phyloP scores from a whole-genome alignment of 2,113 vertebrate genomes.

The Polypterus senegalus region DNA sequence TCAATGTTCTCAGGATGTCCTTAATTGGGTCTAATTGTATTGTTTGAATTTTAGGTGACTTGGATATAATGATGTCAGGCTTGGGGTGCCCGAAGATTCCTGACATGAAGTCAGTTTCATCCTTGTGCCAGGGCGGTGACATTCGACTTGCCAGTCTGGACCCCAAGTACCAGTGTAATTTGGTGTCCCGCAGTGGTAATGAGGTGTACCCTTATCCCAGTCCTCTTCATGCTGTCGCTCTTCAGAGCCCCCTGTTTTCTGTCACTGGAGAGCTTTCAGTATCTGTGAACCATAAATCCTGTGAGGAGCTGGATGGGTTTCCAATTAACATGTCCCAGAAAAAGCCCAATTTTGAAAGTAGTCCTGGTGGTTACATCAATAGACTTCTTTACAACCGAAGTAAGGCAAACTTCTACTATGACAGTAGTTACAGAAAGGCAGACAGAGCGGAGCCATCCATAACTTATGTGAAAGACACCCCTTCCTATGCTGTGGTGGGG shows the following conservation, averaged over 20 bases:
- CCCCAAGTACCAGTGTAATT: constrained; percentile 66
- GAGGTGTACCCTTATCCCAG: constrained; percentile 86
- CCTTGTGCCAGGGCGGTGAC: constrained; percentile 24
- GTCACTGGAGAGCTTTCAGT: constrained; percentile 27
- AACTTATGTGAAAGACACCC: constrained; percentile 25
- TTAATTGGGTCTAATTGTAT: constrained; percentile 17
- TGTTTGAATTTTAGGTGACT: constrained; percentile 57
- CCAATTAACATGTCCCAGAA: constrained; percentile 8
- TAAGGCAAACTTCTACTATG: constrained; percentile 28
- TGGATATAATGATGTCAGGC: constrained; percentile 51
- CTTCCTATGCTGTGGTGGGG: constrained; percentile 18
- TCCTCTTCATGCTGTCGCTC: constrained; percentile 81
- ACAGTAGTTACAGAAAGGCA: constrained; percentile 18
- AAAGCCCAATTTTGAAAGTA: constrained; percentile 28
- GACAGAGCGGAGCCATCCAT: constrained; percentile 18
- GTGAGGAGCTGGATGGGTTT: too few relatives aligned
- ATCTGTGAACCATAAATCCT: too few relatives aligned
- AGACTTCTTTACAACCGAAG: constrained; percentile 56
- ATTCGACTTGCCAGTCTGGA: constrained; percentile 35
- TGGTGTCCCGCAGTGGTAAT: constrained; percentile 61
- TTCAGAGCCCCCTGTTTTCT: constrained; percentile 82
- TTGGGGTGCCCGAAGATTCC: constrained; percentile 34
- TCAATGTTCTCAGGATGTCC: too few relatives aligned
- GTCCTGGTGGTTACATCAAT: constrained; percentile 56
- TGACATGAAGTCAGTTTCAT: constrained; percentile 30